phyloP scores from a whole-genome alignment of 2,888 invertebrate species.

The Osmoderma eremita region DNA sequence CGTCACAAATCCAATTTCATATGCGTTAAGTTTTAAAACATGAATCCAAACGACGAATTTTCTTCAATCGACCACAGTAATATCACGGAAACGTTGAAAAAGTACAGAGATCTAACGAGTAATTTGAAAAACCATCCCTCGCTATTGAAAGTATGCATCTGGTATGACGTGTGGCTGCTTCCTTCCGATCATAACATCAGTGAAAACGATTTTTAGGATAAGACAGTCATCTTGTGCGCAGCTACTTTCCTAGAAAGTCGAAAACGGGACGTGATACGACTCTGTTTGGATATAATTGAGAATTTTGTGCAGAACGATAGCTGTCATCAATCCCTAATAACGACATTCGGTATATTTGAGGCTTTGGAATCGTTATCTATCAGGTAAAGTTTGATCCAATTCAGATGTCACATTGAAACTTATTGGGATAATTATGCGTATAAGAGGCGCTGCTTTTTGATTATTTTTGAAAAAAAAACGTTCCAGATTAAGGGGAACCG shows the following conservation, averaged over 20 bases:
- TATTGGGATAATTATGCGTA: too few relatives aligned
- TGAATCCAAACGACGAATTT: constrained; percentile 6
- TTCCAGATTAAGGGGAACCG: constrained; percentile 48
- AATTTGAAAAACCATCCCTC: constrained; percentile 37
- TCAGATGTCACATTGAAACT: too few relatives aligned
- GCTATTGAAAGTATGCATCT: constrained; percentile 40
- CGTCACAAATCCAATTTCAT: too few relatives aligned
- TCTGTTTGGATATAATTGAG: constrained; percentile 54
- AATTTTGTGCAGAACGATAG: constrained; percentile 50
- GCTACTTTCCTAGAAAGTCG: constrained; percentile 51
- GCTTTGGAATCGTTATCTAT: constrained; percentile 54
- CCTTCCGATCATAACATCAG: neutral
- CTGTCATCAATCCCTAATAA: constrained; percentile 47
- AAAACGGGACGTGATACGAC: constrained; percentile 45
- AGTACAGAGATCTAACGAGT: constrained; percentile 42
- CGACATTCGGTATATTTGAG: constrained; percentile 55
- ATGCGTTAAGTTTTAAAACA: neutral
- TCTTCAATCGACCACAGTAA: neutral
- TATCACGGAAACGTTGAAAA: constrained; percentile 38
- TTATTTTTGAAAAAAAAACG: neutral
- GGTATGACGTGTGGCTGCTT: too few relatives aligned
- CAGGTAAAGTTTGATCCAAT: constrained; percentile 43
- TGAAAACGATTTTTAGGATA: constrained; percentile 45
- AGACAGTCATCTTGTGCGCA: constrained; percentile 52
- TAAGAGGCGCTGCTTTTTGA: too few relatives aligned